A percentile compares a stretch with the other conserved stretches of the same genome.
Evolutionary conservation across 30 jellyfish, hydroid and myxozoan species (phyloP).

Genomic region (Turritopsis rubra): DNA sequence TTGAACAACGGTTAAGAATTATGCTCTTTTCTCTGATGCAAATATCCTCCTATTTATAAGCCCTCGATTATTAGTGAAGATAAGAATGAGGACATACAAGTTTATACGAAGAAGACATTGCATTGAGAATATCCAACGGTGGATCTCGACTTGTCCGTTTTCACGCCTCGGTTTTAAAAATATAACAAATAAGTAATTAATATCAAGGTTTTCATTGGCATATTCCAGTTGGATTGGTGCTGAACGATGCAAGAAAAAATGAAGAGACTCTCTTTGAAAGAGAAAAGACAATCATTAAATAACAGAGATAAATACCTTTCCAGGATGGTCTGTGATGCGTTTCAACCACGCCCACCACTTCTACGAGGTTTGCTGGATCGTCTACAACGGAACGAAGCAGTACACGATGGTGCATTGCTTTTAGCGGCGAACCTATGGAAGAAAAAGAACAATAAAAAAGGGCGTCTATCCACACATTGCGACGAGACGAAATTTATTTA

Average conservation of each 20-base stretch:
- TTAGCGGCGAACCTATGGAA: not conserved
- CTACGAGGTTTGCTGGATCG: slow-evolving; percentile 1
- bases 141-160: not conserved
- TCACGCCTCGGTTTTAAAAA: not conserved
- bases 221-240: not conserved
- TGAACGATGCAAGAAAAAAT: not conserved
- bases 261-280: not conserved
- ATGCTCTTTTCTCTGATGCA: too few species aligned
- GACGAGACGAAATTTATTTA: not conserved
- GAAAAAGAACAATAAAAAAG: not conserved
- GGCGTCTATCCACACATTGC: not conserved
- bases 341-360: not conserved
- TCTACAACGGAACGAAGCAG: slow-evolving; percentile 4
- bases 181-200: too few species aligned
- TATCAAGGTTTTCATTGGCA: not conserved
- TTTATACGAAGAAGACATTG: not conserved
- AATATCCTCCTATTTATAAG: too few species aligned
- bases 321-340: not conserved
- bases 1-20: too few species aligned
- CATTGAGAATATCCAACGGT: not conserved
- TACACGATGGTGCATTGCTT: not conserved
- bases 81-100: too few species aligned
- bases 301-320: not conserved
- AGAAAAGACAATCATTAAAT: not conserved
- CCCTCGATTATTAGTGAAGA: too few species aligned